A percentile compares a stretch with the other conserved stretches of the same genome.
phyloP scores from a whole-genome alignment of 2,888 invertebrate genomes.

The Leptinotarsa haldemani region DNA sequence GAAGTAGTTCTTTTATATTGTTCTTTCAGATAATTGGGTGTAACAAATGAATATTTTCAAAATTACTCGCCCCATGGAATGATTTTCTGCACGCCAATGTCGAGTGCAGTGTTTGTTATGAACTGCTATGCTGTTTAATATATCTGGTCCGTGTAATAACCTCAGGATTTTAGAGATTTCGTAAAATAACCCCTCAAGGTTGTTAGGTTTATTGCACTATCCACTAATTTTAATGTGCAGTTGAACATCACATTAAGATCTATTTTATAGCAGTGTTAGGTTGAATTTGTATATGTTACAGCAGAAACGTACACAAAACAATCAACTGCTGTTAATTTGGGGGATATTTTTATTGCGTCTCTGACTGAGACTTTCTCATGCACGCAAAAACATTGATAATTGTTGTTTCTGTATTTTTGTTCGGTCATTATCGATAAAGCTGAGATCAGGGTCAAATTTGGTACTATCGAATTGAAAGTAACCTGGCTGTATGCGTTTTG shows the following conservation, averaged over 20 bases:
- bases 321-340: background rate
- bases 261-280: background rate
- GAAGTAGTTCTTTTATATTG: no score
- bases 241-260: background rate
- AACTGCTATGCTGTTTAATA: constrained; percentile 15
- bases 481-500: background rate
- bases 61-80: background rate
- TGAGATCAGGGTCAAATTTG: background rate
- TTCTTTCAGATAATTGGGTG: no score
- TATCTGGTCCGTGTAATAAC: constrained; percentile 15
- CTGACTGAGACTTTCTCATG: background rate
- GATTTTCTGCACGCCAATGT: constrained; percentile 1
- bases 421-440: background rate
- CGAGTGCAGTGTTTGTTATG: constrained; percentile 17
- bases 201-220: constrained; percentile 17
- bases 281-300: background rate
- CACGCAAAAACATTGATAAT: background rate
- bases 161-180: constrained; percentile 21
- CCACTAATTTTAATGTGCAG: constrained; percentile 13
- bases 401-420: background rate
- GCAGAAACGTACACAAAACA: background rate
- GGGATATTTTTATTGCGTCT: background rate
- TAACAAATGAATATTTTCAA: no score
- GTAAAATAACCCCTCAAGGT: constrained; percentile 19
- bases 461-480: background rate